Conservation (phyloP, 2,113 vertebrate genomes). For the Odocoileus virginianus region DNA sequence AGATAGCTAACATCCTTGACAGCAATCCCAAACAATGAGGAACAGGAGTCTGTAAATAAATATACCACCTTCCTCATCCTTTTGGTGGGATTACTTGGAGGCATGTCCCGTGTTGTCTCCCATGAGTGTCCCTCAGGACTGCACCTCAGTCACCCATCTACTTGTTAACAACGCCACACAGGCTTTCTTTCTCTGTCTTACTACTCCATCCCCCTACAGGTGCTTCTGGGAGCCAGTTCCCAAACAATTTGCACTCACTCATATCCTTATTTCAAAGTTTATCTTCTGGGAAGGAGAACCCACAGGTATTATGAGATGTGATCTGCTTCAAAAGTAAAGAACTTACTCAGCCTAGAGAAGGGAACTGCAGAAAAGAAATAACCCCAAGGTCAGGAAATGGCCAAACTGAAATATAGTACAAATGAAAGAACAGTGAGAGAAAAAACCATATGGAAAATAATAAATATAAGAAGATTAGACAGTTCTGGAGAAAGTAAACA, state of each 20-base stretch:
- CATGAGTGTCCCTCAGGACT: not conserved
- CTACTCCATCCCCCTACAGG: fast-evolving
- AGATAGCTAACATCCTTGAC: not conserved
- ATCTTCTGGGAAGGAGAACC: not conserved
- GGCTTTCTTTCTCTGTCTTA: not conserved
- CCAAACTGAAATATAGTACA: not conserved
- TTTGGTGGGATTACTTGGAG: not conserved
- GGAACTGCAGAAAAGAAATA: not conserved
- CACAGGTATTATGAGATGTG: not conserved
- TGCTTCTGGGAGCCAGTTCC: not conserved
- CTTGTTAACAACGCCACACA: not conserved
- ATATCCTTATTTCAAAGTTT: not conserved
- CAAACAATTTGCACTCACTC: not conserved
- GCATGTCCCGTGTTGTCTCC: not conserved
- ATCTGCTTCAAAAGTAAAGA: not conserved
- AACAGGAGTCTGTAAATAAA: not conserved
- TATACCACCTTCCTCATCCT: not conserved
- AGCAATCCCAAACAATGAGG: not conserved
- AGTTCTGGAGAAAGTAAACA: not conserved
- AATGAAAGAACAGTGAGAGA: not conserved
- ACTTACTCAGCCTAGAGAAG: not conserved
- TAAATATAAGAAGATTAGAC: not conserved
- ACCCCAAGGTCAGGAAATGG: not conserved
- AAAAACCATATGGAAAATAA: not conserved
- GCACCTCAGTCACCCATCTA: no score